Percentiles rank a stretch among this genome's conserved stretches.
These are phyloP conservation scores for Drosophila nigromelanica DNA, from an alignment of 1,140 invertebrate genomes.

Conservation along the genomic window DNA sequence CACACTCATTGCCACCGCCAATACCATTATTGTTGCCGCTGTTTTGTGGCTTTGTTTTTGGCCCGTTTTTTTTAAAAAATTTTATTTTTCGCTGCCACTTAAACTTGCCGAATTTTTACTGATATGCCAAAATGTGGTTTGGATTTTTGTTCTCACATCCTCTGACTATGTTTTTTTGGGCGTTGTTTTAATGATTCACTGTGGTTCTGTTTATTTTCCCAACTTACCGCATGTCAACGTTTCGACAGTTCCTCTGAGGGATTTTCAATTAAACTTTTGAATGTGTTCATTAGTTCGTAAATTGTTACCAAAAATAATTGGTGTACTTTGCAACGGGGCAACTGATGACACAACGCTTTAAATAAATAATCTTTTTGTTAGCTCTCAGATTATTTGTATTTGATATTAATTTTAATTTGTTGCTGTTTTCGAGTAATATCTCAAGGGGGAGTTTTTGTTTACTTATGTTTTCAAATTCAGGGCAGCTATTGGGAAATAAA, in stretches of 20 bases:
- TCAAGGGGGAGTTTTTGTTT: no score
- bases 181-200: not conserved
- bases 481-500: no score
- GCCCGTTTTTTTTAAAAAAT: not conserved
- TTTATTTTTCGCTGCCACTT: slow-evolving; percentile 12
- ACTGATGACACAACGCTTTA: no score
- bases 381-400: no score
- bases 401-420: no score
- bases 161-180: not conserved
- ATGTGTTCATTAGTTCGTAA: not conserved
- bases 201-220: not conserved
- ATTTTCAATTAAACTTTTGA: slow-evolving; percentile 1
- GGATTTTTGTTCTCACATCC: not conserved
- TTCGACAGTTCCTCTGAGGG: not conserved
- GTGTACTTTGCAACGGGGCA: no score
- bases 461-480: no score
- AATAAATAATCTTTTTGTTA: no score
- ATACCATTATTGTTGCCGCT: slow-evolving; percentile 16
- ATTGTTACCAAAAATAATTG: no score
- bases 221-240: not conserved
- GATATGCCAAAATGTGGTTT: slow-evolving; percentile 29
- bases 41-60: slow-evolving; percentile 24
- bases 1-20: not conserved
- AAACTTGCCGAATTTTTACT: slow-evolving; percentile 42
- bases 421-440: no score